These are phyloP conservation scores for Drosophila testacea DNA, from an alignment of 2,888 invertebrate genomes.

Conservation along the genomic window DNA sequence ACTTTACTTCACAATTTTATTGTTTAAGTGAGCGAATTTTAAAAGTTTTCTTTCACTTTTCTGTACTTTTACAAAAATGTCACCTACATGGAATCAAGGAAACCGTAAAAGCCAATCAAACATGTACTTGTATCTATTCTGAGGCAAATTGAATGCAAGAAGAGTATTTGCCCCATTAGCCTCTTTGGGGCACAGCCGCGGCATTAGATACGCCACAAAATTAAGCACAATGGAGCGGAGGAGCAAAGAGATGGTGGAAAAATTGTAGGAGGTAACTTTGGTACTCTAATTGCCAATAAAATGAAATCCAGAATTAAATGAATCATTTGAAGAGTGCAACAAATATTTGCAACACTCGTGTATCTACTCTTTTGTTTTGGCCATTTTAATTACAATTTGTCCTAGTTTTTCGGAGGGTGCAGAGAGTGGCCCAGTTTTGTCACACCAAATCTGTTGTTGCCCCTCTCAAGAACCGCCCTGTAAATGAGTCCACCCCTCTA, in stretches of 20 bases:
- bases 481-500: background rate
- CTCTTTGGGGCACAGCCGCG: slow-evolving; percentile 33
- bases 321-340: slow-evolving; percentile 11
- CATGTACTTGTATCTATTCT: slow-evolving; percentile 32
- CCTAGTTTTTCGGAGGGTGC: slow-evolving; percentile 42
- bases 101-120: slow-evolving; percentile 33
- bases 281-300: background rate
- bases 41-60: too few species aligned
- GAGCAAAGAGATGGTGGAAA: background rate
- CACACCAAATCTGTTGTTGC: background rate
- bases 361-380: slow-evolving; percentile 26
- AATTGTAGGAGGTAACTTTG: background rate
- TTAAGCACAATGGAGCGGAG: slow-evolving; percentile 42
- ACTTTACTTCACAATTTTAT: too few species aligned
- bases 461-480: background rate
- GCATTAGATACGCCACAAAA: slow-evolving; percentile 54
- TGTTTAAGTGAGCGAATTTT: too few species aligned
- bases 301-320: slow-evolving; percentile 16
- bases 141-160: slow-evolving; percentile 23
- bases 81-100: slow-evolving; percentile 1
- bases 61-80: too few species aligned
- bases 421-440: slow-evolving; percentile 16
- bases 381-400: slow-evolving; percentile 62
- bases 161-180: slow-evolving; percentile 40
- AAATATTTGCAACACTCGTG: slow-evolving; percentile 11